Conservation (phyloP, 2,888 invertebrate species). For the Osmoderma eremita region DNA sequence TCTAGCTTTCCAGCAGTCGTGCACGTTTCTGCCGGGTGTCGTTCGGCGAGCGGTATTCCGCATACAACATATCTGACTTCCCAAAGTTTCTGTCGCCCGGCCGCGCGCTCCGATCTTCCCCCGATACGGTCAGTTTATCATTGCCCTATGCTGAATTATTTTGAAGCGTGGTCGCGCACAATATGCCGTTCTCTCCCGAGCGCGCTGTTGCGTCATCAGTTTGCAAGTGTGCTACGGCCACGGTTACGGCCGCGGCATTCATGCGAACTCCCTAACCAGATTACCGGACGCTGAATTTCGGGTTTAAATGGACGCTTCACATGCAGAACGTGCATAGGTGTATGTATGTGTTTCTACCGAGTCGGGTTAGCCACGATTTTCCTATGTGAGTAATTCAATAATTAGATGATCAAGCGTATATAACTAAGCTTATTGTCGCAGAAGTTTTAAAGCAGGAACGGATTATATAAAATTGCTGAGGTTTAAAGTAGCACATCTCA, state of each 20-base stretch:
- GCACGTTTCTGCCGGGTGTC: not conserved
- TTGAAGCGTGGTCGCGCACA: constrained; percentile 25
- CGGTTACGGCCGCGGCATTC: constrained; percentile 16
- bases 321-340: not conserved
- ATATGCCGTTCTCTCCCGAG: constrained; percentile 8
- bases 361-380: not conserved
- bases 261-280: constrained; percentile 34
- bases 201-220: constrained; percentile 30
- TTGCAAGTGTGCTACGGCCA: constrained; percentile 24
- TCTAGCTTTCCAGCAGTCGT: constrained; percentile 9
- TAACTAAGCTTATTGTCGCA: no score
- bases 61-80: constrained; percentile 32
- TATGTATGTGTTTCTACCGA: constrained; percentile 16
- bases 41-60: constrained; percentile 18
- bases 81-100: constrained; percentile 20
- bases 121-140: constrained; percentile 30
- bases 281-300: constrained; percentile 15
- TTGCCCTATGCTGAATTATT: constrained; percentile 25
- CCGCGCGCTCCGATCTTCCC: not conserved
- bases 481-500: no score
- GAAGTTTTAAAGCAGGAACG: no score
- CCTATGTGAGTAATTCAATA: no score
- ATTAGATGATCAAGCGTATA: no score
- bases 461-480: no score
- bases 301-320: constrained; percentile 21